Evolutionary conservation across 2,888 invertebrate genomes (phyloP).

Genomic region (Busseola fusca): DNA sequence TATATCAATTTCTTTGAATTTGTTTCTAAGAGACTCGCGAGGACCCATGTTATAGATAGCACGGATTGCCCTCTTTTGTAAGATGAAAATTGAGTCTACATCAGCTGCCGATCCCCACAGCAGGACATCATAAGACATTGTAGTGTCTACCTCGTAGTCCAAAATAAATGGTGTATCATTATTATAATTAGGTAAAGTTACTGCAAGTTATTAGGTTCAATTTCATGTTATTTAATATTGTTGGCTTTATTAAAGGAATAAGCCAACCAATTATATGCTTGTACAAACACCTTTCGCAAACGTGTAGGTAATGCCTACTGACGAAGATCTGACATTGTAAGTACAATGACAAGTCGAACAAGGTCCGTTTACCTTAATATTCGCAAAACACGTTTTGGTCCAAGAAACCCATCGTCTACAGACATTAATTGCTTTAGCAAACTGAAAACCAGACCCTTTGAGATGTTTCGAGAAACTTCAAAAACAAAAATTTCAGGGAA

Average conservation of each 20-base stretch:
- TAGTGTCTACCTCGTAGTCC: no score
- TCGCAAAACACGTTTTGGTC: not conserved
- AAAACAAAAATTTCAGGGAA: not conserved
- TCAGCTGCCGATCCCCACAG: no score
- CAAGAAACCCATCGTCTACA: not conserved
- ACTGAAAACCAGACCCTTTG: conserved; percentile 2
- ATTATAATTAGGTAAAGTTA: not conserved
- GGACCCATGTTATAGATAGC: no score
- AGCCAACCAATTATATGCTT: not conserved
- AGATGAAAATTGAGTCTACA: no score
- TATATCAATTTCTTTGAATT: no score
- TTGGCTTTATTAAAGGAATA: not conserved
- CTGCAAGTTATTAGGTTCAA: not conserved
- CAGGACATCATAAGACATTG: no score
- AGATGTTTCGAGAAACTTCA: not conserved
- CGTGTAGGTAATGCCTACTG: not conserved
- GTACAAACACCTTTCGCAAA: conserved; percentile 14
- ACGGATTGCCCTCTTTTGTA: no score
- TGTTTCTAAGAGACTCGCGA: no score
- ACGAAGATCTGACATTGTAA: conserved; percentile 36
- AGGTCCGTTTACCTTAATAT: conserved; percentile 17
- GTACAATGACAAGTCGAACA: conserved; percentile 12
- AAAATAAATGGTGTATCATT: not conserved
- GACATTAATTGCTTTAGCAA: not conserved
- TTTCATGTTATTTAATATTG: not conserved